These are phyloP conservation scores for Gnathonemus echidnorhynchus DNA, from an alignment of 2,113 vertebrate species.

Conservation along the genomic window DNA sequence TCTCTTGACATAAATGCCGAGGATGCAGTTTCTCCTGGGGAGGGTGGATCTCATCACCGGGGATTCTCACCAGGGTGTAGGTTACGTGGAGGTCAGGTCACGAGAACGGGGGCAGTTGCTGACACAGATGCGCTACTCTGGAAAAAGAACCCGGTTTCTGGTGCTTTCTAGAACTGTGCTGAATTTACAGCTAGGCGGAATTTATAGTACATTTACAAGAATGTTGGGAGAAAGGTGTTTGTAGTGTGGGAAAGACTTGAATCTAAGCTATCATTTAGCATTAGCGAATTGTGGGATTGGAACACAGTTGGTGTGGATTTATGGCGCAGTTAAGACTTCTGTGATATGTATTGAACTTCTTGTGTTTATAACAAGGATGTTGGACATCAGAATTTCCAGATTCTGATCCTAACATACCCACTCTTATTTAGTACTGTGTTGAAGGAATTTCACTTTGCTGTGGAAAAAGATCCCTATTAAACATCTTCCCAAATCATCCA, in stretches of 20 bases:
- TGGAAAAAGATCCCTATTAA: background rate
- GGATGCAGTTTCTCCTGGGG: background rate
- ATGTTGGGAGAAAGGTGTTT: background rate
- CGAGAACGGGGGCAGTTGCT: background rate
- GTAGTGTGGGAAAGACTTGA: background rate
- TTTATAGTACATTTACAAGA: background rate
- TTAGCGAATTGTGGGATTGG: background rate
- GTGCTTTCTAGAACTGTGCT: background rate
- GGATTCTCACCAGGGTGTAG: background rate
- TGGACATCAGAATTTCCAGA: background rate
- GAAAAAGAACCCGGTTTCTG: background rate
- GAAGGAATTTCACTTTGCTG: background rate
- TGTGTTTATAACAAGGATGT: background rate
- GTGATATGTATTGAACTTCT: background rate
- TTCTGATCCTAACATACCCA: background rate
- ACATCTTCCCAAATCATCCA: background rate
- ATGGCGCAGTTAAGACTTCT: background rate
- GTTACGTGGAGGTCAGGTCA: conserved; percentile 2
- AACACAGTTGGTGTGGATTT: background rate
- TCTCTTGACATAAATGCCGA: background rate
- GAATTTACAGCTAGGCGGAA: background rate
- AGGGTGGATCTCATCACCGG: background rate
- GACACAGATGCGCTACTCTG: background rate
- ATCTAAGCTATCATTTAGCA: background rate
- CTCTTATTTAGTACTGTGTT: background rate